phyloP scores from a whole-genome alignment of 2,888 invertebrate genomes.

The Alentia gelatinosa region DNA sequence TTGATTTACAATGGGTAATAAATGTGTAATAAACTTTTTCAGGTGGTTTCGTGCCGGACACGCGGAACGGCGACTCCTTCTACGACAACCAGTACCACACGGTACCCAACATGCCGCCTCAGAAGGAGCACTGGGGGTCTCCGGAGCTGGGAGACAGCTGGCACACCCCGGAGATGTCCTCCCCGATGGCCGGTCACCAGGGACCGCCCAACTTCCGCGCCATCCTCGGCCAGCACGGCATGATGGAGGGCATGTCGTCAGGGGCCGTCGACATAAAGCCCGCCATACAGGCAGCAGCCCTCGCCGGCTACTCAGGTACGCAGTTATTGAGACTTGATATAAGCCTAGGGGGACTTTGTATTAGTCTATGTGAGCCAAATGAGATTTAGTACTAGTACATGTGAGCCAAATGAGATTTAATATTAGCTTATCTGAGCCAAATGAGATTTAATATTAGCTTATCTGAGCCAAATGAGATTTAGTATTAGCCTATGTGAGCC shows the following conservation, averaged over 20 bases:
- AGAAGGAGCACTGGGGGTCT: neutral
- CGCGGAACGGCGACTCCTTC: conserved; percentile 55
- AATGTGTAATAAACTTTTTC: no score
- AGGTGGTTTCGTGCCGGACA: conserved; percentile 71
- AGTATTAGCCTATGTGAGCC: no score
- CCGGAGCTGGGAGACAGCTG: conserved; percentile 45
- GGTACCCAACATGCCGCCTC: conserved; percentile 83
- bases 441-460: no score
- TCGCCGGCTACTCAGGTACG: conserved; percentile 81
- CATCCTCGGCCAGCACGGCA: conserved; percentile 73
- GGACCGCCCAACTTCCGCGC: conserved; percentile 25
- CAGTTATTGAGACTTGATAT: no score
- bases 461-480: no score
- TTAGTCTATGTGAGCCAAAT: no score
- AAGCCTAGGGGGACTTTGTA: no score
- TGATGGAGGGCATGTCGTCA: conserved; percentile 31
- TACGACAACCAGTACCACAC: conserved; percentile 84
- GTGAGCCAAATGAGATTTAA: no score
- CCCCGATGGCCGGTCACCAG: neutral
- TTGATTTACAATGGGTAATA: no score
- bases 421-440: no score
- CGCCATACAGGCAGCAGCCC: conserved; percentile 85
- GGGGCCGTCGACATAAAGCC: conserved; percentile 82
- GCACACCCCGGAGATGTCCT: conserved; percentile 29
- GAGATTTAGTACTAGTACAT: no score